Percentiles rank a stretch among this genome's conserved stretches.
Conservation (phyloP, 92 coral and sea anemone genomes). For the Meandrina meandrites region DNA sequence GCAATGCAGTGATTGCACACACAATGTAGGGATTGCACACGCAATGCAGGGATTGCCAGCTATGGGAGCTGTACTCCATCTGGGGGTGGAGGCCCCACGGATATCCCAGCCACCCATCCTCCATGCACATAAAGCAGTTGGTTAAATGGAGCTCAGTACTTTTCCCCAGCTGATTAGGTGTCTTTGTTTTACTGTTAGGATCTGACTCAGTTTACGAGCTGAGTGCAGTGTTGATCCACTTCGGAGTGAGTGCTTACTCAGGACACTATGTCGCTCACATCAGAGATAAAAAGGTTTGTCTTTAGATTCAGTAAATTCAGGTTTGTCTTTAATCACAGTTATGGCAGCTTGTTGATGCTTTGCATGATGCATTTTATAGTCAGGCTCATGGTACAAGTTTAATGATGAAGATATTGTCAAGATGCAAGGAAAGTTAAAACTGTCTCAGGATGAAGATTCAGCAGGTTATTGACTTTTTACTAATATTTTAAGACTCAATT, state of each 20-base stretch:
- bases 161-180: background rate
- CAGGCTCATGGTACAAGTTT: conserved; percentile 93
- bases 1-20: too few relatives aligned
- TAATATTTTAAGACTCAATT: too few relatives aligned
- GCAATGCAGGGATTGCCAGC: too few relatives aligned
- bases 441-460: conserved; percentile 88
- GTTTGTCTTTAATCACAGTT: background rate
- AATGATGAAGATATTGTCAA: conserved; percentile 96
- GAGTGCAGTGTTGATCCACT: conserved; percentile 94
- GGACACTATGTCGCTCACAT: conserved; percentile 98
- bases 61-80: too few relatives aligned
- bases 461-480: conserved; percentile 41
- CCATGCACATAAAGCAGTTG: too few relatives aligned
- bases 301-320: background rate
- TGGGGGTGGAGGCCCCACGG: too few relatives aligned
- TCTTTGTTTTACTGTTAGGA: background rate
- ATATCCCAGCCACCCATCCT: too few relatives aligned
- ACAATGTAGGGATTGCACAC: too few relatives aligned
- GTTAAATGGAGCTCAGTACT: too few relatives aligned
- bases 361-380: conserved; percentile 36
- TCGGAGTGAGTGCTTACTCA: conserved; percentile 96
- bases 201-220: conserved; percentile 77
- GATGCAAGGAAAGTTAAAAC: conserved; percentile 87
- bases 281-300: conserved; percentile 85
- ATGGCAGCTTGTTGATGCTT: background rate